A percentile compares a stretch with the other conserved stretches of the same genome.
These are phyloP conservation scores for Rhagoletis pomonella DNA, from an alignment of 1,140 invertebrate species.

Conservation along the genomic window DNA sequence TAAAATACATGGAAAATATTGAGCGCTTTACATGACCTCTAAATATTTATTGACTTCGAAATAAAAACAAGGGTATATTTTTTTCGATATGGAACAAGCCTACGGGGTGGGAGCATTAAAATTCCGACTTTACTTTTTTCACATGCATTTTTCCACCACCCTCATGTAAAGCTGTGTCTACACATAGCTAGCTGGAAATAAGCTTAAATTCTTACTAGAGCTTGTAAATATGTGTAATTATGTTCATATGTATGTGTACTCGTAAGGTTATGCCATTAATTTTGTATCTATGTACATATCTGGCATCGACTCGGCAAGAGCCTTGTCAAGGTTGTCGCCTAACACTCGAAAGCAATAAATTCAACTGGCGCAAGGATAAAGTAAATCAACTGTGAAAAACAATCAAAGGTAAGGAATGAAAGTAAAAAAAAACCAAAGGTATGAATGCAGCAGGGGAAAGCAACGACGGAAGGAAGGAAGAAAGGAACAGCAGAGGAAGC, in stretches of 20 bases:
- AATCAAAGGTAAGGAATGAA: slow-evolving; percentile 37
- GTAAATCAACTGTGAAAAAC: slow-evolving; percentile 52
- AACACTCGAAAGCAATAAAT: slow-evolving; percentile 46
- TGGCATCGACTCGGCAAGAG: slow-evolving; percentile 26
- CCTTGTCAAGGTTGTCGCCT: slow-evolving; percentile 26
- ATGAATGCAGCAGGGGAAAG: background rate
- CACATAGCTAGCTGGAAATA: too few relatives aligned
- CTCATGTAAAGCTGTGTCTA: too few relatives aligned
- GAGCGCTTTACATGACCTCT: too few relatives aligned
- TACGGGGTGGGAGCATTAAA: too few relatives aligned
- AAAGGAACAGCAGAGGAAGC: slow-evolving; percentile 7
- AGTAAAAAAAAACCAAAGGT: background rate
- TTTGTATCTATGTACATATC: background rate
- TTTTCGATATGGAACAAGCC: too few relatives aligned
- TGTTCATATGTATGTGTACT: background rate
- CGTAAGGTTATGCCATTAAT: too few relatives aligned
- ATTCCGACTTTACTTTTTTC: too few relatives aligned
- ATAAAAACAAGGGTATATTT: too few relatives aligned
- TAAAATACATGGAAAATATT: too few relatives aligned
- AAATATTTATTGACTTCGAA: too few relatives aligned
- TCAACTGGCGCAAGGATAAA: slow-evolving; percentile 32
- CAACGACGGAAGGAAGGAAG: background rate
- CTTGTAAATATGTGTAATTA: background rate
- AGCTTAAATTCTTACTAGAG: background rate
- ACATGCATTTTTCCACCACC: too few relatives aligned